These are phyloP conservation scores for Leptinotarsa tumamoca DNA, from an alignment of 2,888 invertebrate species.

Conservation along the genomic window DNA sequence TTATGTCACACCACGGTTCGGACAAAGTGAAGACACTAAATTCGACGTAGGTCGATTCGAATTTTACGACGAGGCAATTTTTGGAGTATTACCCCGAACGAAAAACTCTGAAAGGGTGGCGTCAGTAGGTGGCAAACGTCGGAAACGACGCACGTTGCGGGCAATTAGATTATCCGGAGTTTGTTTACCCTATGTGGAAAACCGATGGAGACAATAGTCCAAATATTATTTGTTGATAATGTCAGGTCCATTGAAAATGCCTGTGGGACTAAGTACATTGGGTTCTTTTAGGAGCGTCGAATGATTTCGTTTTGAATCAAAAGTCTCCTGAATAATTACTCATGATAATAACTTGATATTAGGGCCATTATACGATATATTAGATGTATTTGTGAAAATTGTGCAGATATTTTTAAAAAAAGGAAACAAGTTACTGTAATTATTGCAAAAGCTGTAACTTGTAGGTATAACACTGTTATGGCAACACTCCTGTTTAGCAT, in stretches of 20 bases:
- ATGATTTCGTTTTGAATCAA: too few relatives aligned
- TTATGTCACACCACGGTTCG: slow-evolving; percentile 13
- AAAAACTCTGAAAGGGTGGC: slow-evolving; percentile 39
- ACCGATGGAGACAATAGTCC: not conserved
- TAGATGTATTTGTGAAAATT: too few relatives aligned
- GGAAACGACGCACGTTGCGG: not conserved
- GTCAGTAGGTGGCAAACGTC: not conserved
- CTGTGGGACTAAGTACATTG: too few relatives aligned
- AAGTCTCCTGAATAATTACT: too few relatives aligned
- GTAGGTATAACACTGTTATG: too few relatives aligned
- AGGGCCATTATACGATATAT: too few relatives aligned
- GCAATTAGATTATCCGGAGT: not conserved
- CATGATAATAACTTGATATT: too few relatives aligned
- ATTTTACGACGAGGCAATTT: slow-evolving; percentile 36
- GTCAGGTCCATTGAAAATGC: not conserved
- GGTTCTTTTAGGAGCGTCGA: too few relatives aligned
- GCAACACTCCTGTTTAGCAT: too few relatives aligned
- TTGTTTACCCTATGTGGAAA: not conserved
- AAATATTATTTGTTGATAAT: not conserved
- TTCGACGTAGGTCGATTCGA: slow-evolving; percentile 33
- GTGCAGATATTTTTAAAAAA: too few relatives aligned
- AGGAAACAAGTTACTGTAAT: too few relatives aligned
- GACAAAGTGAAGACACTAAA: slow-evolving; percentile 26
- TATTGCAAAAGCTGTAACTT: too few relatives aligned
- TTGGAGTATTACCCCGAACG: slow-evolving; percentile 34